Evolutionary conservation across 2,888 invertebrate genomes (phyloP).

Genomic region (Hecatera dysodea): DNA sequence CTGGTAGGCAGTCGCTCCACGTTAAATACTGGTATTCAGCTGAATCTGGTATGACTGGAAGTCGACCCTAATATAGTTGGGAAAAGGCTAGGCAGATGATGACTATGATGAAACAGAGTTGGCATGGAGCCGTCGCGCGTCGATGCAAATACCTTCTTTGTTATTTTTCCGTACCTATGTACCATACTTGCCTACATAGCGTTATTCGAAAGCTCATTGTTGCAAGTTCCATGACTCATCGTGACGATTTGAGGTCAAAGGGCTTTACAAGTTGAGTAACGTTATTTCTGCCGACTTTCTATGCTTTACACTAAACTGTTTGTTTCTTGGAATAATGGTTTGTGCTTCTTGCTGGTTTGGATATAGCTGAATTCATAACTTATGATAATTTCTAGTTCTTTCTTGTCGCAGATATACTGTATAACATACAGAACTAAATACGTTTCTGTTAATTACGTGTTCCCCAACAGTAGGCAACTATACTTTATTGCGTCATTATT

Average conservation of each 20-base stretch:
- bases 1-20: too few relatives aligned
- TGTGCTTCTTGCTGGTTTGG: background rate
- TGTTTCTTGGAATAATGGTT: conserved; percentile 12
- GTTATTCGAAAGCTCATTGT: conserved; percentile 70
- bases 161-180: conserved; percentile 25
- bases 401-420: too few relatives aligned
- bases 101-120: too few relatives aligned
- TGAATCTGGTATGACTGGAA: too few relatives aligned
- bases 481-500: conserved; percentile 21
- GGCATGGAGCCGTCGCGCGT: too few relatives aligned
- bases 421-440: too few relatives aligned
- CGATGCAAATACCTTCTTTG: conserved; percentile 7
- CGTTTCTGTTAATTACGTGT: background rate
- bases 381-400: conserved; percentile 35
- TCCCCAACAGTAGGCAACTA: conserved; percentile 12
- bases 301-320: conserved; percentile 40
- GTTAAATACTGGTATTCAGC: too few relatives aligned
- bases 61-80: too few relatives aligned
- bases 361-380: background rate
- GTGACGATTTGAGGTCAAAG: conserved; percentile 79
- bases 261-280: conserved; percentile 75
- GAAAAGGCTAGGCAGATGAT: too few relatives aligned
- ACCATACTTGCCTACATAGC: conserved; percentile 29
- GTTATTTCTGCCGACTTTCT: conserved; percentile 69
- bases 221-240: conserved; percentile 74